Base-by-base conservation (phyloP, 2,888 invertebrate genomes). In the Hypsopygia costalis region DNA sequence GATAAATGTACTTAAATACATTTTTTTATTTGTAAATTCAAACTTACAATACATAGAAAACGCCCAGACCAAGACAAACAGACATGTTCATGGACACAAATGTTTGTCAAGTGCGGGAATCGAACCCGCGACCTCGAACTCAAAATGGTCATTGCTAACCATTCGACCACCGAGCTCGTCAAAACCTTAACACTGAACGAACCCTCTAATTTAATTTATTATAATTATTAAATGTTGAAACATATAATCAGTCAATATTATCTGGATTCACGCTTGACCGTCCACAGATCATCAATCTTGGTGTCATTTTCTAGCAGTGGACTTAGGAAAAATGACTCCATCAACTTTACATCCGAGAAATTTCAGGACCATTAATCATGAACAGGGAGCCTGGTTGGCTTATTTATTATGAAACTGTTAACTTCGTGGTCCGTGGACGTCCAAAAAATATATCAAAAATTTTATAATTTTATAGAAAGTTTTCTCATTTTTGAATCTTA, bases 291-390 rank as follows among this genome's bases (percentile, higher is more conserved):
- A 81, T 83, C 77, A 81, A 81, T 82, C 81, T 77, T 75, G 47
- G 45, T 73, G 80, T 81, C 81, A 81, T 81, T 78, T 78, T 79
- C 73, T 74, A 70, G 65, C 72, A 70, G 71, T 75, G 70, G 74
- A 78, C 74, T 76, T 69, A 60, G 62, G 75, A 81, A 82, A 81
- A 81, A 82, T 81, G 68, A 69, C 82, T 81, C 73, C 75, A 80
- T 81, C 75, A 73, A 77, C 72, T 82, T 74, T 69, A 72, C 64
- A 77, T 73, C 71, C 55, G 44, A 45, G 51, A 58, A 57, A 56
- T 16, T 16, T 16, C 28, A n/a, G 27, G n/a, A 4, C 12, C 35
- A 36, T 36, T 36, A 36, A 36, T 36, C 35, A 36, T 36, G 16
- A 36, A 36, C 28, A n/a, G 25, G n/a, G 27, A 31, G 27, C 11